A percentile compares a stretch with the other conserved stretches of the same genome.
Conservation (phyloP, 2,888 invertebrate genomes). For the Drosophila differens region DNA sequence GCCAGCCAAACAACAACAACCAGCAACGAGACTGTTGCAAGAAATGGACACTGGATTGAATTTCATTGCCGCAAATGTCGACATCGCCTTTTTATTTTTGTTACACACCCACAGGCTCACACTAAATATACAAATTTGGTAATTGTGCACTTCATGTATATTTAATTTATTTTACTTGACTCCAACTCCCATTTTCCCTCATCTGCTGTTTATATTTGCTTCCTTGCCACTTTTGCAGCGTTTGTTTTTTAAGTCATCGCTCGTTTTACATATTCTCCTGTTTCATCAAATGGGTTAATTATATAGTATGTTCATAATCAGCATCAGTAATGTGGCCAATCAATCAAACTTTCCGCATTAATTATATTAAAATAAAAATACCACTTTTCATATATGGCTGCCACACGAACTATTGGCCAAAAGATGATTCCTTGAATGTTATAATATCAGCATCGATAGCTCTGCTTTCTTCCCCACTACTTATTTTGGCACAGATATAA, state of each 20-base stretch:
- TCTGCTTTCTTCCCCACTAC: not conserved
- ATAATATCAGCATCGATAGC: not conserved
- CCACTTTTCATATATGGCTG: not conserved
- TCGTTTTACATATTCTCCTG: not conserved
- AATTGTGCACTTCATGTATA: slow-evolving; percentile 74
- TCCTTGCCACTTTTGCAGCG: slow-evolving; percentile 1
- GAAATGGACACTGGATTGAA: slow-evolving; percentile 67
- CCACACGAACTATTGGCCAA: not conserved
- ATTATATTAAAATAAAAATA: not conserved
- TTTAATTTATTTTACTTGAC: slow-evolving; percentile 59
- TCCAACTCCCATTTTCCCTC: not conserved
- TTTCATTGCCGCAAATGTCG: slow-evolving; percentile 50
- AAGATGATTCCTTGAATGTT: not conserved
- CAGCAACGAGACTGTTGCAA: slow-evolving; percentile 20
- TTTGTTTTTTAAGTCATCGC: slow-evolving; percentile 2
- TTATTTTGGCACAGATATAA: not conserved
- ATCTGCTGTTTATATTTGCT: slow-evolving; percentile 1
- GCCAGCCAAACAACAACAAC: slow-evolving; percentile 30
- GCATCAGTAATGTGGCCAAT: not conserved
- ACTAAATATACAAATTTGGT: slow-evolving; percentile 68
- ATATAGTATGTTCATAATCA: not conserved
- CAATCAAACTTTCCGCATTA: not conserved
- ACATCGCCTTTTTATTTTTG: slow-evolving; percentile 6
- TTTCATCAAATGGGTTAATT: not conserved
- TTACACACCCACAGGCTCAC: slow-evolving; percentile 20